A percentile compares a stretch with the other conserved stretches of the same genome.
phyloP scores from a whole-genome alignment of 2,888 invertebrate genomes.

The Drosophila picticornis region DNA sequence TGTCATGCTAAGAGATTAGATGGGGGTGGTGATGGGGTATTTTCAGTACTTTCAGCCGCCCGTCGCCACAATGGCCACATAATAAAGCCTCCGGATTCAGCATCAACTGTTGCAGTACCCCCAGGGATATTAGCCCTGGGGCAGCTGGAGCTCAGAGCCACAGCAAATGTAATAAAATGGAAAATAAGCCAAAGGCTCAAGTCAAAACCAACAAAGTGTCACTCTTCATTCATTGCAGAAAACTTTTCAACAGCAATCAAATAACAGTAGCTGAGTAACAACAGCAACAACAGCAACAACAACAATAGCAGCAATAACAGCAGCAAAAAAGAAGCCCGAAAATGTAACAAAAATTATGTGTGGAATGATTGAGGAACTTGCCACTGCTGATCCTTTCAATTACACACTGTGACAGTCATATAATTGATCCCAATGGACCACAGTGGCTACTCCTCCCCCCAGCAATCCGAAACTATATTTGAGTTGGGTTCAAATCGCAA shows the following conservation, averaged over 20 bases:
- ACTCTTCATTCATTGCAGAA: conserved; percentile 67
- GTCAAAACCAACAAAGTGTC: conserved; percentile 66
- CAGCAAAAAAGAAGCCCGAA: conserved; percentile 41
- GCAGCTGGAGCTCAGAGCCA: conserved; percentile 27
- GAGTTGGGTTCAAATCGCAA: conserved; percentile 73
- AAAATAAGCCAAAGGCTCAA: conserved; percentile 71
- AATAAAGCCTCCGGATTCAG: conserved; percentile 57
- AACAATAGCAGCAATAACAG: conserved; percentile 53
- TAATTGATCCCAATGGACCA: conserved; percentile 79
- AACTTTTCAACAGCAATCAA: conserved; percentile 77
- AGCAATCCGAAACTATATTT: conserved; percentile 57
- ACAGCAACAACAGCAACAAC: conserved; percentile 39
- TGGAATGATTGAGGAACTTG: conserved; percentile 38
- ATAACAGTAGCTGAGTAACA: conserved; percentile 30
- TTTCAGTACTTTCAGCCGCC: conserved; percentile 17
- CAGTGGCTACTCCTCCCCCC: conserved; percentile 20
- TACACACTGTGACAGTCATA: conserved; percentile 80
- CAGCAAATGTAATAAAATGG: conserved; percentile 72
- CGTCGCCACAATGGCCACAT: conserved; percentile 71
- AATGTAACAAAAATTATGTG: conserved; percentile 44
- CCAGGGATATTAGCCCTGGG: conserved; percentile 62
- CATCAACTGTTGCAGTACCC: conserved; percentile 57
- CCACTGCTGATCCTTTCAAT: conserved; percentile 77
- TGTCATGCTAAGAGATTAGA: conserved; percentile 75
- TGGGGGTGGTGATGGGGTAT: background rate